Evolutionary conservation across 2,113 vertebrate species (phyloP), one percentile per base, ranked within the genome.

Genomic region (Hippocampus abdominalis): DNA sequence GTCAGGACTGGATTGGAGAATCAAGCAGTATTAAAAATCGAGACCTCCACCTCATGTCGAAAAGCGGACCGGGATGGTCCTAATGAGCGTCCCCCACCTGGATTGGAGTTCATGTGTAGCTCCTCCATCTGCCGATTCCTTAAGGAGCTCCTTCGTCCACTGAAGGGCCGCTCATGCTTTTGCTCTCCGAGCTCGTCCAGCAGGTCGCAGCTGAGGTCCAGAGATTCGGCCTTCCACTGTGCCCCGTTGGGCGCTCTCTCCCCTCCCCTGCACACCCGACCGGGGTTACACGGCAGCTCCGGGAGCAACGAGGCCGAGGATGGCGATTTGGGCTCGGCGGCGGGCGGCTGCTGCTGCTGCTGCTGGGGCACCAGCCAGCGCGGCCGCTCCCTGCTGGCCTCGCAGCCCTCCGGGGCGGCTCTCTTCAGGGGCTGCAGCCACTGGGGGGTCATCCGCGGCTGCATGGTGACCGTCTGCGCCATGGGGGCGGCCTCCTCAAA

Each of bases 351-450:
- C 65, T 93, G 93, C 27, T 16, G 79, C 32, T 16, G 78, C 32
- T 83, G 86, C 65, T 93, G 93, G 0, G 91, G 76, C 64, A 88
- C 86, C 49, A 96, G 90, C 95, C 94, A 96, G 0, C 71, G 73
- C 29, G 93, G 95, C 39, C 87, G 93, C 42, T 36, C 81, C 49
- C 79, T 78, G 76, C 13, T 75, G 15, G 66, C 46, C 54, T 75
- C 82, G 0, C 81, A 84, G 46, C 82, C 87, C 56, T 84, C 89
- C 8, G 80, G 85, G 16, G 73, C 73, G 1, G 70, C 80, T 20
- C 74, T 70, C 62, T 83, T 80, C 73, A 91, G 77, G 12, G 94
- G 88, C 67, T 94, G 92, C 15, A 96, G 84, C 94, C 94, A 97
- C 72, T 92, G 86, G 0, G 94, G 94, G 16, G 92, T 23, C 63